These are phyloP conservation scores for Oryctolagus cuniculus DNA, from an alignment of 2,113 vertebrate species.

Conservation along the genomic window DNA sequence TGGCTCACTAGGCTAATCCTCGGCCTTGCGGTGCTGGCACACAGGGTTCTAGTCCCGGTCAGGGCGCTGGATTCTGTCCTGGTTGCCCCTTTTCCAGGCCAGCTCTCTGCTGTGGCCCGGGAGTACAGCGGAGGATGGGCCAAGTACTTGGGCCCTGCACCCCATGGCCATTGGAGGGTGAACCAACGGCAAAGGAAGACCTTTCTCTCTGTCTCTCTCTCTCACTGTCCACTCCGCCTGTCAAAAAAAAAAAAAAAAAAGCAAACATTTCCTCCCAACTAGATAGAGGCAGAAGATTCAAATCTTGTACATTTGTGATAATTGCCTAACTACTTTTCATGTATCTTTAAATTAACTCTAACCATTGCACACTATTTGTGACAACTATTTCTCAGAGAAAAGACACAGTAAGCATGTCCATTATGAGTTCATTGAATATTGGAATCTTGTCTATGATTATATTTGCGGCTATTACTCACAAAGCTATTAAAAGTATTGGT, in stretches of 20 bases:
- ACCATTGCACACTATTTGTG: background rate
- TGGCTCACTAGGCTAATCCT: no score
- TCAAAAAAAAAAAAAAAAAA: background rate
- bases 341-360: background rate
- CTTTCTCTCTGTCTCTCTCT: no score
- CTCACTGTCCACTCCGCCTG: no score
- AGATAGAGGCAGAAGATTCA: background rate
- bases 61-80: no score
- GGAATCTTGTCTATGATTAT: background rate
- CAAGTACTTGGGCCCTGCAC: no score
- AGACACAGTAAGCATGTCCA: background rate
- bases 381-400: slow-evolving; percentile 24
- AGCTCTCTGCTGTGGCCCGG: no score
- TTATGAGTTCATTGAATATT: background rate
- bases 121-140: no score
- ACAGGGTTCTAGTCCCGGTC: no score
- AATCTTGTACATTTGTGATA: background rate
- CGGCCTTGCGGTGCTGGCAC: no score
- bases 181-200: no score
- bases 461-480: background rate
- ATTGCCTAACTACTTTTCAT: background rate
- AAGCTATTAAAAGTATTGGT: background rate
- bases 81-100: no score
- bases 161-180: no score
- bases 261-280: background rate